Percentiles rank a stretch among this genome's conserved stretches.
These are phyloP conservation scores for Andrena dorsata DNA, from an alignment of 2,888 invertebrate genomes.

Conservation along the genomic window DNA sequence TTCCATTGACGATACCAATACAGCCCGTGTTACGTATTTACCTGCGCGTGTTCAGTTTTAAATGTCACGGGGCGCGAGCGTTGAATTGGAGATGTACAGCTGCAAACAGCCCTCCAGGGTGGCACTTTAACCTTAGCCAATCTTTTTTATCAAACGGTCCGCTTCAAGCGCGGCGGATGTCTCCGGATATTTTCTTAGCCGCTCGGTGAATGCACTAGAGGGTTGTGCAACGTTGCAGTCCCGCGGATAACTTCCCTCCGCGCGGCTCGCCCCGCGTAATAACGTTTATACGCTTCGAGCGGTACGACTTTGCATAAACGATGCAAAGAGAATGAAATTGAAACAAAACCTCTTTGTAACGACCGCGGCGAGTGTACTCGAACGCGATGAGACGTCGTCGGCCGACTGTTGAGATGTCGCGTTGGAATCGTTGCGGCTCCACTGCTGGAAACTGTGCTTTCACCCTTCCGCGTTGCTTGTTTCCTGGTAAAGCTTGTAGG, in stretches of 20 bases:
- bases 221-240: slow-evolving; percentile 35
- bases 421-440: neutral
- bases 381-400: neutral
- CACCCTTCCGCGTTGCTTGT: neutral
- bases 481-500: neutral
- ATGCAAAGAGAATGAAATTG: slow-evolving; percentile 14
- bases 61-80: neutral
- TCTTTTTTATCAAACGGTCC: slow-evolving; percentile 49
- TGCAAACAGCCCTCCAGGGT: slow-evolving; percentile 6
- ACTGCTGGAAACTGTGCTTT: neutral
- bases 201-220: slow-evolving; percentile 46
- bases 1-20: slow-evolving; percentile 15
- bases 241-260: slow-evolving; percentile 22
- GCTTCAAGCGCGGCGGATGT: slow-evolving; percentile 42
- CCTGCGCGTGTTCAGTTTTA: neutral
- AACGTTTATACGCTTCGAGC: slow-evolving; percentile 23
- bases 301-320: slow-evolving; percentile 23
- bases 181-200: slow-evolving; percentile 41
- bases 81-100: neutral
- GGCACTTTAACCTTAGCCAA: slow-evolving; percentile 6
- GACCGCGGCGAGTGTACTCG: neutral
- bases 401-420: neutral
- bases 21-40: slow-evolving; percentile 2
- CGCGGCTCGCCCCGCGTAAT: slow-evolving; percentile 17
- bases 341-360: slow-evolving; percentile 8